Evolutionary conservation across 2,888 invertebrate genomes (phyloP).

Genomic region (Theristus sp.): DNA sequence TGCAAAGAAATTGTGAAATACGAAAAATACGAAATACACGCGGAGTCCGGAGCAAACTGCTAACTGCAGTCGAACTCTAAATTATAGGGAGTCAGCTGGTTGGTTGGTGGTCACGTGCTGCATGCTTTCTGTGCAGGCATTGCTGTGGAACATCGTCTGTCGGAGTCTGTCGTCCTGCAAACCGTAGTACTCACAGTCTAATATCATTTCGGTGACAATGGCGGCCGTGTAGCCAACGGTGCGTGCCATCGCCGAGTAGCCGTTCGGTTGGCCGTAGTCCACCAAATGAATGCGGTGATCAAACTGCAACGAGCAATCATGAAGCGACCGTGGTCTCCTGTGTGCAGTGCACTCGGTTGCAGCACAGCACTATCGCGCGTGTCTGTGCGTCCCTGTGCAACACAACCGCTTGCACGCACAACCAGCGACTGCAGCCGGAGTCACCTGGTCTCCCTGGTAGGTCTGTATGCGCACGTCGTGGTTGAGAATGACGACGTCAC

Average conservation of each 20-base stretch:
- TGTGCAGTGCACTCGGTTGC: not conserved
- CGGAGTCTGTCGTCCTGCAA: too few species aligned
- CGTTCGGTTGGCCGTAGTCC: slow-evolving; percentile 53
- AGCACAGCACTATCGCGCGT: not conserved
- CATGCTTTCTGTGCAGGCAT: too few species aligned
- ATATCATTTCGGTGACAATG: slow-evolving; percentile 88
- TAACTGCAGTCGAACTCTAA: too few species aligned
- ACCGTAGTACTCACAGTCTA: slow-evolving; percentile 54
- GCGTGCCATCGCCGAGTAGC: slow-evolving; percentile 87
- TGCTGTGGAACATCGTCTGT: too few species aligned
- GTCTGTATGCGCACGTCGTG: slow-evolving; percentile 81
- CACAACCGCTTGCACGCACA: too few species aligned
- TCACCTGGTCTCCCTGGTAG: slow-evolving; percentile 45
- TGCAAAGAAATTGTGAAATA: too few species aligned
- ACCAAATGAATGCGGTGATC: slow-evolving; percentile 56
- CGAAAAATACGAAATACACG: too few species aligned
- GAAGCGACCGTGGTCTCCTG: not conserved
- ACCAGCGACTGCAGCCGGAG: not conserved
- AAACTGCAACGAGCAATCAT: slow-evolving; percentile 9
- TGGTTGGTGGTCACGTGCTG: too few species aligned
- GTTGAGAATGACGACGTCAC: slow-evolving; percentile 78
- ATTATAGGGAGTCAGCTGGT: too few species aligned
- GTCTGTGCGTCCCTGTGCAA: not conserved
- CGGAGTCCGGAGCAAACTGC: too few species aligned
- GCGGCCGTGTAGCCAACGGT: slow-evolving; percentile 82